These are phyloP conservation scores for Phyllotis vaccarum DNA, from an alignment of 2,797 vertebrate genomes.

Conservation along the genomic window DNA sequence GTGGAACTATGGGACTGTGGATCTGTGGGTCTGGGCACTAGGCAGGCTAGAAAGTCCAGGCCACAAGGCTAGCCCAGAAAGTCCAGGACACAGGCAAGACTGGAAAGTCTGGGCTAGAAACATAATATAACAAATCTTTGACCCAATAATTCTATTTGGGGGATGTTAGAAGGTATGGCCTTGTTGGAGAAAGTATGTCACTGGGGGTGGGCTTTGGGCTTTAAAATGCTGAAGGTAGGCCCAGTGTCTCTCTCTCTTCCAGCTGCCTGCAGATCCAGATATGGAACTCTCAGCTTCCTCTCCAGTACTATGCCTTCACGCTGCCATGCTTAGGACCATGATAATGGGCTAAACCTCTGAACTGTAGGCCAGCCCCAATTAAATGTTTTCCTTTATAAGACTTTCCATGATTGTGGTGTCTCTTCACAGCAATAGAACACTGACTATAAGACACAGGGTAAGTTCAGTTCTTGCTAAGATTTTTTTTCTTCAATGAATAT, in stretches of 20 bases:
- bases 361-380: no score
- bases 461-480: conserved; percentile 48
- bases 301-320: not conserved
- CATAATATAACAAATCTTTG: no score
- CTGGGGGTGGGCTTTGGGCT: not conserved
- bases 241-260: not conserved
- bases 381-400: not conserved
- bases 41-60: no score
- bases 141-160: no score
- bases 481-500: not conserved
- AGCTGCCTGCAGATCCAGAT: not conserved
- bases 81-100: no score
- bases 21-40: no score
- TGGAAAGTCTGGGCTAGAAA: no score
- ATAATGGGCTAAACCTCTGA: not conserved
- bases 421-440: not conserved
- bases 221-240: not conserved
- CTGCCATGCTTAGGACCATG: no score
- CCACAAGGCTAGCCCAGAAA: no score
- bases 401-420: not conserved
- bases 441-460: not conserved
- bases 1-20: no score
- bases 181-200: not conserved
- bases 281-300: not conserved
- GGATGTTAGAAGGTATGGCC: not conserved